Evolutionary conservation across 2,113 vertebrate genomes (phyloP).

Genomic region (Ptyas mucosa): DNA sequence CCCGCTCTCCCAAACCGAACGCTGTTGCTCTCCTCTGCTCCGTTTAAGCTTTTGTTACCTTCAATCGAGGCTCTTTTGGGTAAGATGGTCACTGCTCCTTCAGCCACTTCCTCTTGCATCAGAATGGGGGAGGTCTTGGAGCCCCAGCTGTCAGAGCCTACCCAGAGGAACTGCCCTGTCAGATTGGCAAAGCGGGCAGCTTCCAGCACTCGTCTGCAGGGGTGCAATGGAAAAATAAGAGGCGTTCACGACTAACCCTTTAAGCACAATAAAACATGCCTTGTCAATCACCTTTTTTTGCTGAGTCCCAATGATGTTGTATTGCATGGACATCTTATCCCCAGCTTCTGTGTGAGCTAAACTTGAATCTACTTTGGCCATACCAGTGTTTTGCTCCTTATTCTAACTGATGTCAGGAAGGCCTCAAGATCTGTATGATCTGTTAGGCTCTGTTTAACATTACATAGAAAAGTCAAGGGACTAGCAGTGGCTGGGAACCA

Average conservation of each 20-base stretch:
- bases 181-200: constrained; percentile 78
- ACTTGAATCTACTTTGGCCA: neutral
- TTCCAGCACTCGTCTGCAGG: constrained; percentile 79
- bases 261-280: neutral
- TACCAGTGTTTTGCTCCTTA: neutral
- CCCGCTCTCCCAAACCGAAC: too few relatives aligned
- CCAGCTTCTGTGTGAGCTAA: neutral
- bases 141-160: constrained; percentile 92
- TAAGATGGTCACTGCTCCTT: constrained; percentile 85
- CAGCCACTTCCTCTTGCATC: constrained; percentile 79
- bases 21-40: neutral
- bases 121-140: constrained; percentile 83
- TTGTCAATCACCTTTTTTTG: neutral
- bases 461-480: neutral
- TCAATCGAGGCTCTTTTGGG: constrained; percentile 84
- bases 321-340: neutral
- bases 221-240: neutral
- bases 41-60: constrained; percentile 56
- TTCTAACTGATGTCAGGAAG: neutral
- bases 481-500: neutral
- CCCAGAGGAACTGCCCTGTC: constrained; percentile 87
- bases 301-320: neutral
- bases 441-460: neutral
- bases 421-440: neutral
- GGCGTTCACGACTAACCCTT: neutral